These are phyloP conservation scores for Cheirogaleus major DNA, from an alignment of 2,797 vertebrate species.

Conservation along the genomic window DNA sequence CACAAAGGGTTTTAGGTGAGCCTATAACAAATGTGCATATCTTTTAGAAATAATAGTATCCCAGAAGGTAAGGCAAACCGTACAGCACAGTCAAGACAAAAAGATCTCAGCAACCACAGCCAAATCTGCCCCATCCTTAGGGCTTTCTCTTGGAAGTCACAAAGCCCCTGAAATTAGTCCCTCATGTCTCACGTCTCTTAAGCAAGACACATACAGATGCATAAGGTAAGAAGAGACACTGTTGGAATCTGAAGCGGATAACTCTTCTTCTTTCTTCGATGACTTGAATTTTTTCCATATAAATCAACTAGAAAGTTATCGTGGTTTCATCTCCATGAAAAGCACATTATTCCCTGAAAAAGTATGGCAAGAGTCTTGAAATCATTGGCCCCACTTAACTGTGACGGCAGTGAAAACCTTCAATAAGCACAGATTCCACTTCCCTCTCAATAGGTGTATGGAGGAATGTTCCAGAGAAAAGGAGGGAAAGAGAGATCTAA, in stretches of 20 bases:
- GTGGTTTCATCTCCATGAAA: background rate
- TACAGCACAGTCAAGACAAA: background rate
- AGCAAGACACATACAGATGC: background rate
- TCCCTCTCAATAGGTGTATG: background rate
- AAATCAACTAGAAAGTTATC: background rate
- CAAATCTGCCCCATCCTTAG: background rate
- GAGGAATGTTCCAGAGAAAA: slow-evolving; percentile 15
- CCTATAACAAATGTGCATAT: background rate
- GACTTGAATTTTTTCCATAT: background rate
- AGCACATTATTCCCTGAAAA: background rate
- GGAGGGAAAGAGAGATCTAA: background rate
- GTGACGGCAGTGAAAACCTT: background rate
- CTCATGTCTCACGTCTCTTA: background rate
- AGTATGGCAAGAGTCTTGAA: background rate
- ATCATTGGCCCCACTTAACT: background rate
- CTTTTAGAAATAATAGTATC: background rate
- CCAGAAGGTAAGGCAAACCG: background rate
- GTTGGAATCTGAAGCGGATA: background rate
- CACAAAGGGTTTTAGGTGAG: background rate
- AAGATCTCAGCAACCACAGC: background rate
- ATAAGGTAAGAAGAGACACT: background rate
- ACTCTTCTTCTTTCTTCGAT: background rate
- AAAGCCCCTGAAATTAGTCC: background rate
- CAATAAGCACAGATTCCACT: background rate
- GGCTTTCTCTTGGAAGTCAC: background rate